Conservation (phyloP, 2,797 vertebrate species). For the Florisuga fusca region DNA sequence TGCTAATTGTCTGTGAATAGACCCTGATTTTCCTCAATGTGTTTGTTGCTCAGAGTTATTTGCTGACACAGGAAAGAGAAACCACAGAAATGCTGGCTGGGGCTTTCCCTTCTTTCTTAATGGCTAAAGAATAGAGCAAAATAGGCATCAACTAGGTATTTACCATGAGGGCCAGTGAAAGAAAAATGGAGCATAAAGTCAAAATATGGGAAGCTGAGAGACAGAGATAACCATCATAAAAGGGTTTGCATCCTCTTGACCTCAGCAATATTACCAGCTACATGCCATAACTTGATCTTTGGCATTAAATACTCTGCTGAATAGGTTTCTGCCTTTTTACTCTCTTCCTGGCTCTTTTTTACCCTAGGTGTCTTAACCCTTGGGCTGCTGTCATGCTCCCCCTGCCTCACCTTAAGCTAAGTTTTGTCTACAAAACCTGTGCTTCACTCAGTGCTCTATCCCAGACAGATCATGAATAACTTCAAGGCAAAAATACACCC, state of each 20-base stretch:
- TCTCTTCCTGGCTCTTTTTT: not conserved
- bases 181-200: constrained; percentile 10
- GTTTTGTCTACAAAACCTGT: not conserved
- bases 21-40: constrained; percentile 28
- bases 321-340: constrained; percentile 24
- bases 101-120: constrained; percentile 26
- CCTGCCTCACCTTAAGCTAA: not conserved
- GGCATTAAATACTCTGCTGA: constrained; percentile 36
- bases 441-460: not conserved
- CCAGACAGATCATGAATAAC: not conserved
- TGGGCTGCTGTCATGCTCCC: not conserved
- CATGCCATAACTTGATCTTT: constrained; percentile 43
- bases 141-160: not conserved
- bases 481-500: not conserved
- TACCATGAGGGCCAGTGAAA: not conserved
- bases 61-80: constrained; percentile 62
- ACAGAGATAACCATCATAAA: constrained; percentile 45
- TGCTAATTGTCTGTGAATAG: constrained; percentile 31
- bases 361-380: not conserved
- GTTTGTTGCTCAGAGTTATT: constrained; percentile 50
- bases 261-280: constrained; percentile 7
- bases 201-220: constrained; percentile 37
- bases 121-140: not conserved
- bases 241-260: constrained; percentile 38
- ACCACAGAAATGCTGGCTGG: constrained; percentile 21